These are phyloP conservation scores for Gyps fulvus DNA, from an alignment of 2,113 vertebrate species.

Conservation along the genomic window DNA sequence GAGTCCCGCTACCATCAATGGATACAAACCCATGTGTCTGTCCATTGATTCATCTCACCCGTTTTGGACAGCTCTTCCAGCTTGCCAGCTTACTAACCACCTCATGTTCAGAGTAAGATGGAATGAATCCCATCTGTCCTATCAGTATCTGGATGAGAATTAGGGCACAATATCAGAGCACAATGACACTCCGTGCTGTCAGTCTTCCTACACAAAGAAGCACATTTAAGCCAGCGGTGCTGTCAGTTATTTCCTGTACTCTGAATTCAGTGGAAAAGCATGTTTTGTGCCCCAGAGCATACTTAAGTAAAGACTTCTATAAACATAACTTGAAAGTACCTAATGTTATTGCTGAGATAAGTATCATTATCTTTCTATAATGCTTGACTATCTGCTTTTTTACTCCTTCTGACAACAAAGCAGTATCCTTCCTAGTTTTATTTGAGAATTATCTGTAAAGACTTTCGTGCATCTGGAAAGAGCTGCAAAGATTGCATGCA, in stretches of 20 bases:
- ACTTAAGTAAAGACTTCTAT: background rate
- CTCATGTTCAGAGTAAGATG: background rate
- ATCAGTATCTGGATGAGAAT: background rate
- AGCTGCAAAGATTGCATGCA: background rate
- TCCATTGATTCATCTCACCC: background rate
- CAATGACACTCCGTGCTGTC: background rate
- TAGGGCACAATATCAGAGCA: background rate
- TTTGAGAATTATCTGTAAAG: background rate
- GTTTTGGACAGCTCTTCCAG: background rate
- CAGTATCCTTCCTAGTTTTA: background rate
- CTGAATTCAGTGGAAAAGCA: background rate
- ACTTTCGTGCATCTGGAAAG: background rate
- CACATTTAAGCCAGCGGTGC: background rate
- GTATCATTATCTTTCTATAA: background rate
- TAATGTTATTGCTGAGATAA: background rate
- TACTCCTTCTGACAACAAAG: background rate
- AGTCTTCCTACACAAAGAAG: background rate
- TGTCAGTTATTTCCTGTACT: background rate
- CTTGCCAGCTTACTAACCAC: background rate
- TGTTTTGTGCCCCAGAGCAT: background rate
- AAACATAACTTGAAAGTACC: background rate
- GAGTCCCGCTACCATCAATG: background rate
- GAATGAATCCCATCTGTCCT: background rate
- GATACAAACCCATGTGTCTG: background rate
- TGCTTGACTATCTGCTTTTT: background rate